Base-by-base conservation (phyloP, 2,888 invertebrate species). In the Tiliacea citrago region DNA sequence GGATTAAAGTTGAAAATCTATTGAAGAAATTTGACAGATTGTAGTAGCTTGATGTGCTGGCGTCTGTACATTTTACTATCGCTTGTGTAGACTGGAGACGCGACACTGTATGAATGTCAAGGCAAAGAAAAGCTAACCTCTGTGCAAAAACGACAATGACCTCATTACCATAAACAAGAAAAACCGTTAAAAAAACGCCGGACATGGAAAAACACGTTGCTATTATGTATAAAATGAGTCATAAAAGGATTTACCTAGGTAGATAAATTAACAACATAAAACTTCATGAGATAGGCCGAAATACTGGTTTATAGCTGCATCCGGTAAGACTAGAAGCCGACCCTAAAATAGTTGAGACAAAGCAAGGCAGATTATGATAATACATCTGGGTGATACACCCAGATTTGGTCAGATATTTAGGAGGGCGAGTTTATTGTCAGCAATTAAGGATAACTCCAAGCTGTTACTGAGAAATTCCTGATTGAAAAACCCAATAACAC, bases 91-190 rank as follows among this genome's bases (percentile, higher is more conserved):
- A 24, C 35, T 51, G 21, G 29, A 57, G 57, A 24, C 35, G 29
- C 39, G 47, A 61, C 49, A 49, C 60, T 35, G 61, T 42, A 68
- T 53, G 69, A 84, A 85, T 83, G 80, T 78, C 82, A 85, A 84
- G 73, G 83, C 77, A 69, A 77, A 51, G 51, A 53, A 73, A 53
- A 21, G 12, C 35, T 47, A 70, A 81, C 77, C 70, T 85, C 76
- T 63, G 39, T 47, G 39, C 58, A 61, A 35, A 55, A 80, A 74
- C 68, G 85, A 76, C 80, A 82, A 86, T 84, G 82, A 84, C 84
- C 86, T 67, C 45, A 82, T 84, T 82, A 42, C 55, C 66, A 69
- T 67, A 73, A n/a, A 21, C 4, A 18, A 49, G 4, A 53, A 49
- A 35, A 55, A 39, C 42, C 42, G 21, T 16, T 7, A 13, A 51